Evolutionary conservation across 1,140 invertebrate genomes (phyloP).

Genomic region (Pissodes strobi): DNA sequence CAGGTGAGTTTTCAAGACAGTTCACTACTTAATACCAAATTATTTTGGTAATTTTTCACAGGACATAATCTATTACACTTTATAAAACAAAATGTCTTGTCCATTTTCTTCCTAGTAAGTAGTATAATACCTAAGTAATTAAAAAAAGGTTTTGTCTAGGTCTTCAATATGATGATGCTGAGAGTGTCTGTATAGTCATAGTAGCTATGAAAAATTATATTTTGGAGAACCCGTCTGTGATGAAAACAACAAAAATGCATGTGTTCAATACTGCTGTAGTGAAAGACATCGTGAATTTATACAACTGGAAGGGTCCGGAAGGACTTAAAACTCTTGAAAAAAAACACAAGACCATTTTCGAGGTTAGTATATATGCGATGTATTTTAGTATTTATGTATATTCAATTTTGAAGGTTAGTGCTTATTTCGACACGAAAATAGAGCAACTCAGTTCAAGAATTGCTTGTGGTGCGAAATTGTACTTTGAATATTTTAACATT

Average conservation of each 20-base stretch:
- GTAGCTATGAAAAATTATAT: conserved; percentile 70
- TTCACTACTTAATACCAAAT: too few relatives aligned
- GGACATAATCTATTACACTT: too few relatives aligned
- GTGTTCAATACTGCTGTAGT: conserved; percentile 71
- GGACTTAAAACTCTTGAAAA: conserved; percentile 54
- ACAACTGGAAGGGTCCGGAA: conserved; percentile 74
- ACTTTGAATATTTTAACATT: too few relatives aligned
- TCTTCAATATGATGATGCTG: conserved; percentile 68
- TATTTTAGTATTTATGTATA: too few relatives aligned
- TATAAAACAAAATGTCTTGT: too few relatives aligned
- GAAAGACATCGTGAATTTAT: conserved; percentile 69
- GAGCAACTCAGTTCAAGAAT: too few relatives aligned
- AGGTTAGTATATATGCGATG: conserved; percentile 42
- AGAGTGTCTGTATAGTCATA: conserved; percentile 68
- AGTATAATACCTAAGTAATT: neutral
- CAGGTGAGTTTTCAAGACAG: conserved; percentile 23
- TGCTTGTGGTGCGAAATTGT: too few relatives aligned
- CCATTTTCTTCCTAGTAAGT: too few relatives aligned
- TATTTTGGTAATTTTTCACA: too few relatives aligned
- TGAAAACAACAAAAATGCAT: conserved; percentile 74
- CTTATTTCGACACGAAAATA: too few relatives aligned
- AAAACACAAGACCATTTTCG: conserved; percentile 39
- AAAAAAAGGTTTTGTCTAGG: conserved; percentile 51
- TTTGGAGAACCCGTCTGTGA: conserved; percentile 67
- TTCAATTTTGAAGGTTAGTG: too few relatives aligned